These are phyloP conservation scores for Psophia crepitans DNA, from an alignment of 2,113 vertebrate genomes.

Conservation along the genomic window DNA sequence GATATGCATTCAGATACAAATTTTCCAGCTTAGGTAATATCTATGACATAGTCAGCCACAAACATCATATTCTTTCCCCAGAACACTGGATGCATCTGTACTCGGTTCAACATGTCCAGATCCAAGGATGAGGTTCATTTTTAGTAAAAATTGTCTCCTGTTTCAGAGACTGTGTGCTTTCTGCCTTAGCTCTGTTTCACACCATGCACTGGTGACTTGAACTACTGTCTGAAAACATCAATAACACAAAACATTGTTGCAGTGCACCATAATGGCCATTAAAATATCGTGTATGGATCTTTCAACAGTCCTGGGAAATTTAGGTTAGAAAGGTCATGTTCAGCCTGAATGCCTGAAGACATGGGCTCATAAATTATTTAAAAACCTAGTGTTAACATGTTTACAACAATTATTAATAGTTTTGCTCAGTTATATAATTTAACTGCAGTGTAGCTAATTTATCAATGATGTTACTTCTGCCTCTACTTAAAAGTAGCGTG, in stretches of 20 bases:
- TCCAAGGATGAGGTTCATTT: not conserved
- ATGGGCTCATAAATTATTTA: constrained; percentile 41
- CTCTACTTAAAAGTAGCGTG: constrained; percentile 34
- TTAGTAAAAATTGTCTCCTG: not conserved
- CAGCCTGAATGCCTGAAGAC: constrained; percentile 7
- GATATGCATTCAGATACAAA: not conserved
- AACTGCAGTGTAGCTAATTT: constrained; percentile 48
- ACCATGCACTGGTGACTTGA: not conserved
- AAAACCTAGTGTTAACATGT: constrained; percentile 32
- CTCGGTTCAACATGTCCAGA: not conserved
- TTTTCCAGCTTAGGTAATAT: not conserved
- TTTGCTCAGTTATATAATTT: constrained; percentile 50
- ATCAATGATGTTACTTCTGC: constrained; percentile 36
- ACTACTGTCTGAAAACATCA: constrained; percentile 20
- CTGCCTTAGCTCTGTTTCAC: not conserved
- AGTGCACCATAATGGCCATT: not conserved
- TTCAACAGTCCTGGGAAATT: constrained; percentile 9
- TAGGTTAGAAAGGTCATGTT: constrained; percentile 39
- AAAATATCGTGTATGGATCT: constrained; percentile 30
- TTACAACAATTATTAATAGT: constrained; percentile 64
- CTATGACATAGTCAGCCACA: not conserved
- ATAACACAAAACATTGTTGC: not conserved
- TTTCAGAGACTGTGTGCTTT: not conserved
- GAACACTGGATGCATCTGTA: not conserved
- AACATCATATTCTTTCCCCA: not conserved